These are phyloP conservation scores for Drosophila bipectinata DNA, from an alignment of 1,140 invertebrate genomes.

Conservation along the genomic window DNA sequence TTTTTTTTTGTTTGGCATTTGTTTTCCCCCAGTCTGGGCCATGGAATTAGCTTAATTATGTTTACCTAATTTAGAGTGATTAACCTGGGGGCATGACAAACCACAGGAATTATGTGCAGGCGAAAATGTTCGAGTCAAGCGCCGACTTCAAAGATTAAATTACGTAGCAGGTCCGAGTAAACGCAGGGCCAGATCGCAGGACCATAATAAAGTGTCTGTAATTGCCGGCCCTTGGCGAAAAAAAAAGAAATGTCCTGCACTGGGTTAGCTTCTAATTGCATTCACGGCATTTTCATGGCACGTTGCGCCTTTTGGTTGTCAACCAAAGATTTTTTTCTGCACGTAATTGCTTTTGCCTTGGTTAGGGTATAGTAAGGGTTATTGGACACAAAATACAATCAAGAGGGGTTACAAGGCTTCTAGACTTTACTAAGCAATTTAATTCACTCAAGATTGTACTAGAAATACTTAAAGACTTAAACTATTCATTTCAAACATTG, in stretches of 20 bases:
- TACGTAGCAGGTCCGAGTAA: slow-evolving; percentile 30
- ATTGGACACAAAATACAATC: background rate
- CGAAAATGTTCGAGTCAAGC: slow-evolving; percentile 27
- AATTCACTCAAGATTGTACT: too few relatives aligned
- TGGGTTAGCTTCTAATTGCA: slow-evolving; percentile 58
- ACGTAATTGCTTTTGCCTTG: slow-evolving; percentile 15
- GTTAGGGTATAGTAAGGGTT: slow-evolving; percentile 8
- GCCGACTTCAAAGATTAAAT: slow-evolving; percentile 38
- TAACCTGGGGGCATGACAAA: slow-evolving; percentile 55
- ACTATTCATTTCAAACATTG: too few relatives aligned
- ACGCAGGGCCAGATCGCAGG: slow-evolving; percentile 29
- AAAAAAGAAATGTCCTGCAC: slow-evolving; percentile 3
- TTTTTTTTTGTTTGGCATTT: slow-evolving; percentile 42
- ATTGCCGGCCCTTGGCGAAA: slow-evolving; percentile 23
- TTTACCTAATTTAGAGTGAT: slow-evolving; percentile 80
- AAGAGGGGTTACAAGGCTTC: too few relatives aligned
- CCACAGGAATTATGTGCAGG: slow-evolving; percentile 57
- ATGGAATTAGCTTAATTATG: slow-evolving; percentile 78
- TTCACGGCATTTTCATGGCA: slow-evolving; percentile 61
- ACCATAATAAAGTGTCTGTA: slow-evolving; percentile 39
- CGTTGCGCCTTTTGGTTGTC: slow-evolving; percentile 64
- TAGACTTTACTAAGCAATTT: background rate
- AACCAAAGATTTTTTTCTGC: slow-evolving; percentile 38
- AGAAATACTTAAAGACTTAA: background rate
- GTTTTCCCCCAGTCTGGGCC: slow-evolving; percentile 37